Percentiles rank a stretch among this genome's conserved stretches.
Evolutionary conservation across 2,888 invertebrate genomes (phyloP).

Genomic region (Abrostola triplasia): DNA sequence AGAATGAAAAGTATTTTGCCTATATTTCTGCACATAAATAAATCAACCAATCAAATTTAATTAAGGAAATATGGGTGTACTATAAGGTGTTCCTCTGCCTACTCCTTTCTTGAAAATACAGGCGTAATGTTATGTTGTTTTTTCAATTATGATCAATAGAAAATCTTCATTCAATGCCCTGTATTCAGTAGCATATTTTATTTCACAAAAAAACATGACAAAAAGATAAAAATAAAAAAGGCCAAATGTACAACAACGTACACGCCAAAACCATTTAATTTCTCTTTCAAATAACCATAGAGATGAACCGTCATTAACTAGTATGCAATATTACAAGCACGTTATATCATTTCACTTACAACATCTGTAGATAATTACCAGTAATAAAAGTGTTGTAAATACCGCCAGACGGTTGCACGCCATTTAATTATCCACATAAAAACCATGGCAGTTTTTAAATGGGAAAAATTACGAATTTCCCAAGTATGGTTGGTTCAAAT

Average conservation of each 20-base stretch:
- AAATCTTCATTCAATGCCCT: no score
- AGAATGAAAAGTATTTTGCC: no score
- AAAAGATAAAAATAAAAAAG: not conserved
- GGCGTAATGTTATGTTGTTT: no score
- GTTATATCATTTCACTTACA: conserved; percentile 34
- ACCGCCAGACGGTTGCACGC: conserved; percentile 28
- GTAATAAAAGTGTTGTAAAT: conserved; percentile 43
- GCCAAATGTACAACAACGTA: not conserved
- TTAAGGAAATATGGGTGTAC: no score
- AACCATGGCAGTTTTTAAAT: conserved; percentile 32
- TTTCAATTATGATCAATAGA: no score
- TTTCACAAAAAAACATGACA: not conserved
- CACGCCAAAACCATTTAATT: not conserved
- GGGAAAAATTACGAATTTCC: conserved; percentile 28
- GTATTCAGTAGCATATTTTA: not conserved
- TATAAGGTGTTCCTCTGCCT: no score
- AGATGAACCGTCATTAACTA: conserved; percentile 8
- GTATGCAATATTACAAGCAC: conserved; percentile 8
- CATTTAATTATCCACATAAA: conserved; percentile 36
- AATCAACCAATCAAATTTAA: no score
- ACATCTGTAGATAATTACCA: conserved; percentile 38
- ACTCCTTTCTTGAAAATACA: no score
- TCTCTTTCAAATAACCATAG: not conserved
- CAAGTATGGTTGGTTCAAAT: conserved; percentile 28
- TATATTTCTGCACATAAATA: no score